phyloP scores from a whole-genome alignment of 2,888 invertebrate species.

The Apoda limacodes region DNA sequence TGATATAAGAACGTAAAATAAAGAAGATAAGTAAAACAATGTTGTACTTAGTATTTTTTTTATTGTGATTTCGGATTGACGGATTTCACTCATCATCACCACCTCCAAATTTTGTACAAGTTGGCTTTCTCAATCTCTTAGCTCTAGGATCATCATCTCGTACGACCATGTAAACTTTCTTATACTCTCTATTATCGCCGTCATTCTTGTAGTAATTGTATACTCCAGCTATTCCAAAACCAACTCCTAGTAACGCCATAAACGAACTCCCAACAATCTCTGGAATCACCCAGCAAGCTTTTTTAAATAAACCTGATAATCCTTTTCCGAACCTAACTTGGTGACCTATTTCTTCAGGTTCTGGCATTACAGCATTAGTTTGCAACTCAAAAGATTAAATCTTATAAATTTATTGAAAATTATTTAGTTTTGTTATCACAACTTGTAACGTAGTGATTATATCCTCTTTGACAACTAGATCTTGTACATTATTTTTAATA shows the following conservation, averaged over 20 bases:
- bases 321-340: neutral
- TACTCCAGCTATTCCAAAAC: slow-evolving; percentile 51
- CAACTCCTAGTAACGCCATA: slow-evolving; percentile 70
- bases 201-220: slow-evolving; percentile 66
- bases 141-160: slow-evolving; percentile 76
- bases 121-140: slow-evolving; percentile 37
- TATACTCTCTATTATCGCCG: slow-evolving; percentile 76
- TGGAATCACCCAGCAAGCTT: slow-evolving; percentile 77
- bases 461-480: too few relatives aligned
- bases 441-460: too few relatives aligned
- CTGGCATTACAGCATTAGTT: slow-evolving; percentile 22
- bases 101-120: slow-evolving; percentile 28
- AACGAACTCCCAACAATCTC: slow-evolving; percentile 74
- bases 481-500: too few relatives aligned
- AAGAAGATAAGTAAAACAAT: too few relatives aligned
- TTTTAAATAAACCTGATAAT: slow-evolving; percentile 30
- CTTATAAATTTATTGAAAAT: too few relatives aligned
- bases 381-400: too few relatives aligned
- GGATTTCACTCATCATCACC: too few relatives aligned
- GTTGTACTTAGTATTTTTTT: too few relatives aligned
- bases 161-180: slow-evolving; percentile 71
- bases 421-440: too few relatives aligned
- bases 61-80: too few relatives aligned
- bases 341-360: slow-evolving; percentile 43
- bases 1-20: too few relatives aligned